Evolutionary conservation across 2,888 invertebrate genomes (phyloP).

Genomic region (Meandrusa payeni): DNA sequence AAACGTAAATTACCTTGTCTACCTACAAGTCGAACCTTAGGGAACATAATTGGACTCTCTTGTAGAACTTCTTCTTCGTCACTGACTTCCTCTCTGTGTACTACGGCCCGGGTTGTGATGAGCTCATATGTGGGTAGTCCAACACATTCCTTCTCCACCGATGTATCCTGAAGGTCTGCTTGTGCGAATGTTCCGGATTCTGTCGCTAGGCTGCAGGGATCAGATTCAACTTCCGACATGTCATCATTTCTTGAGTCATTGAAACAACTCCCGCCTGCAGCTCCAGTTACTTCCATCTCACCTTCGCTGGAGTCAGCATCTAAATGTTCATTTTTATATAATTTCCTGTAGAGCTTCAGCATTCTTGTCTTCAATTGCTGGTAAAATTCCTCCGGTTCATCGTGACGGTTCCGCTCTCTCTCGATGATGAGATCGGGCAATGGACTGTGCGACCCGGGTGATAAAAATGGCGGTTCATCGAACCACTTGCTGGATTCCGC

Average conservation of each 20-base stretch:
- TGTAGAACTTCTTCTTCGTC: constrained; percentile 8
- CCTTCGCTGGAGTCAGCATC: not conserved
- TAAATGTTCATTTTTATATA: not conserved
- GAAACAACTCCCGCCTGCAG: not conserved
- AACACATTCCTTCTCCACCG: not conserved
- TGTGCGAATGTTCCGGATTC: not conserved
- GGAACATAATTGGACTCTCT: too few species aligned
- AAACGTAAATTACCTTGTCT: too few species aligned
- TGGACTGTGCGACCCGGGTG: too few species aligned
- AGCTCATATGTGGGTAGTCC: not conserved
- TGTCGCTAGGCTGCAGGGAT: not conserved
- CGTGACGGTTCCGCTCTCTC: constrained; percentile 6
- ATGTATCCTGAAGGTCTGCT: too few species aligned
- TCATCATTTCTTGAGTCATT: not conserved
- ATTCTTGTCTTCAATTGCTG: not conserved
- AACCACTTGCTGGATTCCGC: too few species aligned
- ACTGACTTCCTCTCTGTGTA: constrained; percentile 20
- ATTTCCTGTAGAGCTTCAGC: constrained; percentile 1
- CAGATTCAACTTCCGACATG: not conserved
- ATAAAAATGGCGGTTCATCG: too few species aligned
- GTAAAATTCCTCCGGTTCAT: constrained; percentile 11
- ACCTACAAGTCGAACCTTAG: too few species aligned
- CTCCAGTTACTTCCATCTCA: too few species aligned
- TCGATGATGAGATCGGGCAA: constrained; percentile 9
- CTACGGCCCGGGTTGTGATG: not conserved